A percentile compares a stretch with the other conserved stretches of the same genome.
Evolutionary conservation across 2,797 vertebrate genomes (phyloP).

Genomic region (Nyctalus aviator): DNA sequence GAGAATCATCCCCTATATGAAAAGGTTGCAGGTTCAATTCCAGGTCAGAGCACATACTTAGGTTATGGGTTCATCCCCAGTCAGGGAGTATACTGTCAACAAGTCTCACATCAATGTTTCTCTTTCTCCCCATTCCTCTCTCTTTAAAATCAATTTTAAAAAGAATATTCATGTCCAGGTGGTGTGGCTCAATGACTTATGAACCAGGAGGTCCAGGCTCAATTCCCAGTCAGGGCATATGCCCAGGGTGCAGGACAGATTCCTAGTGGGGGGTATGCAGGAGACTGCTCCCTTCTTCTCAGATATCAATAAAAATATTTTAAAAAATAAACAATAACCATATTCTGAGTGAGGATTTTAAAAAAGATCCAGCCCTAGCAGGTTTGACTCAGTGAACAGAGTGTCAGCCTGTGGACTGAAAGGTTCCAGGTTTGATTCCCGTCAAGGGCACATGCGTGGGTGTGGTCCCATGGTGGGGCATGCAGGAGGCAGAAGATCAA

Average conservation of each 20-base stretch:
- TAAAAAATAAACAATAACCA: no score
- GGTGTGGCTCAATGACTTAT: no score
- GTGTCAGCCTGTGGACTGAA: background rate
- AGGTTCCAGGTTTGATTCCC: background rate
- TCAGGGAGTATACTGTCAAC: background rate
- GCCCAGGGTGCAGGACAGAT: no score
- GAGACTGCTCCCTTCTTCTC: no score
- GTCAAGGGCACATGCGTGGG: background rate
- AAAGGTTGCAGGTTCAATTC: background rate
- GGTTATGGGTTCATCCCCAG: background rate
- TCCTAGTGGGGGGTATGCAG: no score
- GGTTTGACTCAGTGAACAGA: no score
- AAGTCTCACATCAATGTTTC: background rate
- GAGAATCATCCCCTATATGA: background rate
- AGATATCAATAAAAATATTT: no score
- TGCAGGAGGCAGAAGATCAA: background rate
- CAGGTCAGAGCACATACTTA: background rate
- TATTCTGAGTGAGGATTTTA: no score
- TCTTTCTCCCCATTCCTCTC: background rate
- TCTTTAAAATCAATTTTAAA: background rate
- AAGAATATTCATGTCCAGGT: no score
- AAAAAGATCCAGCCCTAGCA: no score
- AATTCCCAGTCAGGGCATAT: no score
- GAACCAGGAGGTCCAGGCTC: no score
- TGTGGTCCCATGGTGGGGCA: background rate